Base-by-base conservation (phyloP, 2,888 invertebrate species). In the Euplagia quadripunctaria region DNA sequence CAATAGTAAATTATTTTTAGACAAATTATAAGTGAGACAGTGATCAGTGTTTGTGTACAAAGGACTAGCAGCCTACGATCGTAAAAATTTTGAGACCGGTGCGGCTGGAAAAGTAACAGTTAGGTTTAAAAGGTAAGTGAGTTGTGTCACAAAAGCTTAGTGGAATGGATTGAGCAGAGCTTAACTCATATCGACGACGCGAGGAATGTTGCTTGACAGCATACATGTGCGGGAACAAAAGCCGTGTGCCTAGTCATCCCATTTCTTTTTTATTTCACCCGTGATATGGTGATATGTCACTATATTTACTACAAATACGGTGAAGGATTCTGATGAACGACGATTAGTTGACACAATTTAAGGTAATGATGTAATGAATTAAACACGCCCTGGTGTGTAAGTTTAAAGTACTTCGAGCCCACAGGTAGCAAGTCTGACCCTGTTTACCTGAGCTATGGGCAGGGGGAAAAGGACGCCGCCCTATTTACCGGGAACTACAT, bases 141-240 rank as follows among this genome's bases (percentile, higher is more conserved):
- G 94, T 94, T 93, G 92, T 94, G 92, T 92, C 93, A 94, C 92
- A 93, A 93, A 94, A 94, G 93, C 92, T 94, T 92, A 87, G 92
- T 88, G 83, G 85, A 89, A 89, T 88, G 92, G 89, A 93, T 94
- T 91, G 92, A 92, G 92, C 92, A 91, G 92, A 93, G 95, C 92
- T 93, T 92, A 92, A 94, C 91, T 92, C 91, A 94, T 93, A 94
- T 94, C 93, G 94, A 92, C 93, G 92, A 92, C 90, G 92, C 88
- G 90, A 92, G 95, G 95, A 96, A 96, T 96, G 95, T 92, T 90
- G 96, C 93, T 93, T 93, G 96, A 95, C 95, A 93, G 94, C 95
- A 93, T 94, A 93, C 93, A 94, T 93, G 91, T 94, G 92, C 94
- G 94, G 94, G 94, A 96, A 95, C 94, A 95, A 96, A 94, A 96